These are phyloP conservation scores for Phyllotis vaccarum DNA, from an alignment of 2,797 vertebrate species.

Conservation along the genomic window DNA sequence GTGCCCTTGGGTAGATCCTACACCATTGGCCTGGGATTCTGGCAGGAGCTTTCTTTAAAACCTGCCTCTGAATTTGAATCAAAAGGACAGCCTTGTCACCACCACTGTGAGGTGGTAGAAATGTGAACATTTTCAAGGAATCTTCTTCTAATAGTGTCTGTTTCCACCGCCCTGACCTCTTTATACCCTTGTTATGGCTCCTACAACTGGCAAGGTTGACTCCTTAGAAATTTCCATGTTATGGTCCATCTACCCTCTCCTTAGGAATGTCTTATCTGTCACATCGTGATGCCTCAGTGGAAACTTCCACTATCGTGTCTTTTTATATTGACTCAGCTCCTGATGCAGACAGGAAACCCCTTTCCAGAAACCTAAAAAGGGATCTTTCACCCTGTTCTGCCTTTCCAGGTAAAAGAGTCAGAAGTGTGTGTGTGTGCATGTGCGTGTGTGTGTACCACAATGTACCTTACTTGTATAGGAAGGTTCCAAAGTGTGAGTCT, in stretches of 20 bases:
- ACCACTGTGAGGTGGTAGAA: background rate
- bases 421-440: background rate
- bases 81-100: background rate
- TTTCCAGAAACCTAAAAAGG: background rate
- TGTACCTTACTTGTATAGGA: background rate
- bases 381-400: background rate
- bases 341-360: background rate
- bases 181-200: background rate
- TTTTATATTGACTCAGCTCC: background rate
- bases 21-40: background rate
- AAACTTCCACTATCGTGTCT: constrained; percentile 59
- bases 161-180: background rate
- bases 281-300: constrained; percentile 32
- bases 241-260: background rate
- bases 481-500: background rate
- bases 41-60: background rate
- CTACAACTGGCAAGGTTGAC: background rate
- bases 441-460: no score
- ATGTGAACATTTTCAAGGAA: background rate
- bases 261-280: constrained; percentile 71
- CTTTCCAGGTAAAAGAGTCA: background rate
- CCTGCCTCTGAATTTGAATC: background rate
- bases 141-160: background rate
- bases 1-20: background rate
- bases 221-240: constrained; percentile 56